These are phyloP conservation scores for Notolepis coatsorum DNA, from an alignment of 2,797 vertebrate species.

Conservation along the genomic window DNA sequence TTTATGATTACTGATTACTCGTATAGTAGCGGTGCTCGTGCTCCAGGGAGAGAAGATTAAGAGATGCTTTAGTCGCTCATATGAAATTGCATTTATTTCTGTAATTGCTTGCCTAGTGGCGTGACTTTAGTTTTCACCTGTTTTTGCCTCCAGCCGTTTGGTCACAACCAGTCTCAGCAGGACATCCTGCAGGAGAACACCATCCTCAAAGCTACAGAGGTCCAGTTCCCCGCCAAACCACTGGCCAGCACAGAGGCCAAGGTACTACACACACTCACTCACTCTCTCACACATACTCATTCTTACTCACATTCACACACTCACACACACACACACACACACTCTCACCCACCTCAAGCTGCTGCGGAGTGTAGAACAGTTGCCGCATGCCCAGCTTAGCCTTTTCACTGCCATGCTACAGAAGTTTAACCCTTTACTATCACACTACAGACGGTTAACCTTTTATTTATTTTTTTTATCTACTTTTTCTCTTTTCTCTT, in stretches of 20 bases:
- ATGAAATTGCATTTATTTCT: too few relatives aligned
- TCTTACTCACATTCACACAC: conserved; percentile 4
- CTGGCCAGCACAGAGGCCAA: conserved; percentile 99
- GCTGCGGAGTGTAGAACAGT: background rate
- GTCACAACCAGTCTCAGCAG: conserved; percentile 99
- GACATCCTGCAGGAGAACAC: conserved; percentile 99
- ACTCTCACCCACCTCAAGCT: background rate
- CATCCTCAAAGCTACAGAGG: conserved; percentile 99
- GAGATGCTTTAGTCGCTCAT: too few relatives aligned
- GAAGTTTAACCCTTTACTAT: too few relatives aligned
- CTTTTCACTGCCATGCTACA: too few relatives aligned
- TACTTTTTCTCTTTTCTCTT: background rate
- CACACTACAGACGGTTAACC: too few relatives aligned
- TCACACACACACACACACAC: background rate
- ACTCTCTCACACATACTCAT: background rate
- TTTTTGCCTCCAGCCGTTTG: conserved; percentile 90
- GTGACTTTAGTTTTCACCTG: conserved; percentile 8
- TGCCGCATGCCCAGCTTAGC: too few relatives aligned
- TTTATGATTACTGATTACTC: too few relatives aligned
- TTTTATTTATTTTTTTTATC: background rate
- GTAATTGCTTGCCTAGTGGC: too few relatives aligned
- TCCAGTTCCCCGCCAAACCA: conserved; percentile 98
- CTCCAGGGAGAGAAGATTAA: too few relatives aligned
- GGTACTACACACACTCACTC: conserved; percentile 75
- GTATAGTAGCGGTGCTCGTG: too few relatives aligned